These are phyloP conservation scores for Ceratosolen solmsi DNA, from an alignment of 1,140 invertebrate genomes.

Conservation along the genomic window DNA sequence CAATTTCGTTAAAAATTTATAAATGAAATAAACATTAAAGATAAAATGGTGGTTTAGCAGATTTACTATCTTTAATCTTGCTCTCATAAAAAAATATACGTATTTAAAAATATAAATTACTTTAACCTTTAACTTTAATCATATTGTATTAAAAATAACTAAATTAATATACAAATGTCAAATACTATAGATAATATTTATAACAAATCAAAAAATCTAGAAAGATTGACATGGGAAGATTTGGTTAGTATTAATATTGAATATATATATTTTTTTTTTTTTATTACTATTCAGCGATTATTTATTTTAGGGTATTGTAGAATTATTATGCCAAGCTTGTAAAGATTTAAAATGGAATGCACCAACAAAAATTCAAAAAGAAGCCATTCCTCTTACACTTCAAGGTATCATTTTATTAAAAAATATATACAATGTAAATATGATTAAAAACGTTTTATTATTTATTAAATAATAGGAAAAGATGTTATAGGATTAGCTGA, in stretches of 20 bases:
- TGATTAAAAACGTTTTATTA: neutral
- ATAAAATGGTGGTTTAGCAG: no score
- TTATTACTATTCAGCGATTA: neutral
- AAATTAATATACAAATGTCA: no score
- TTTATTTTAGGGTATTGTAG: constrained; percentile 87
- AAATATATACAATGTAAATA: no score
- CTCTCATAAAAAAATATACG: no score
- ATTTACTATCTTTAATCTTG: neutral
- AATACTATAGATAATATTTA: neutral
- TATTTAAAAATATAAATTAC: neutral
- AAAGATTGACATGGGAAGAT: constrained; percentile 76
- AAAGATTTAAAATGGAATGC: constrained; percentile 92
- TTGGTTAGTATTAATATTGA: constrained; percentile 70
- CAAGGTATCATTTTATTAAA: constrained; percentile 76
- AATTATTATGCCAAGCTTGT: constrained; percentile 93
- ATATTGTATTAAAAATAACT: constrained; percentile 1
- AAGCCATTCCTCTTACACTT: constrained; percentile 92
- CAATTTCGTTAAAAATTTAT: neutral
- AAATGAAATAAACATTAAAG: no score
- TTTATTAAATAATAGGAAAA: constrained; percentile 75
- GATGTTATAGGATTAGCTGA: constrained; percentile 98
- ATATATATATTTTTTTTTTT: constrained; percentile 22
- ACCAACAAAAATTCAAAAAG: constrained; percentile 95
- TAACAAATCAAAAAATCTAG: neutral
- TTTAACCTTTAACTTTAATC: neutral